Percentiles rank a stretch among this genome's conserved stretches.
Evolutionary conservation across 1,140 invertebrate species (phyloP).

Genomic region (Choristoneura fumiferana): DNA sequence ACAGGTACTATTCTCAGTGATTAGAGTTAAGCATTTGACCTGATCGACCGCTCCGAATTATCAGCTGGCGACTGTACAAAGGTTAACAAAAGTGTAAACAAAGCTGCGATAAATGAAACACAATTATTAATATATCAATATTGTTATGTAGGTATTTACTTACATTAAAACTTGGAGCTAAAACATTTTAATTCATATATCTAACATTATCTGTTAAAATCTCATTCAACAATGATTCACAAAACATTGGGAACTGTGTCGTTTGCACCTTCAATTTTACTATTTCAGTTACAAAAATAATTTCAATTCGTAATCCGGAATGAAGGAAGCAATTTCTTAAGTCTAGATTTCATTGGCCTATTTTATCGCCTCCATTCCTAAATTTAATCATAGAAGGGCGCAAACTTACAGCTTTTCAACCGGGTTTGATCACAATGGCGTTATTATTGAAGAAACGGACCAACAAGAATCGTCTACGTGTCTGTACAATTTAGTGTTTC

Average conservation of each 20-base stretch:
- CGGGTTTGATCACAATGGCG: no score
- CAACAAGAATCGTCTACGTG: no score
- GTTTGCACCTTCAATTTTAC: conserved; percentile 31
- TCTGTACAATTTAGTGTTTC: no score
- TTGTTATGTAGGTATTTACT: conserved; percentile 56
- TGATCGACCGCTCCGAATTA: no score
- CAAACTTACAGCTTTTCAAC: no score
- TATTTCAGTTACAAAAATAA: conserved; percentile 71
- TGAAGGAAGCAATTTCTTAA: conserved; percentile 35
- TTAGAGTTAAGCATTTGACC: no score
- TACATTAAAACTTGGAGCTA: conserved; percentile 70
- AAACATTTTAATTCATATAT: conserved; percentile 69
- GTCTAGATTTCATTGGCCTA: conserved; percentile 24
- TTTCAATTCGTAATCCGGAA: conserved; percentile 44
- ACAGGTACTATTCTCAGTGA: no score
- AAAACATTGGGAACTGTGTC: conserved; percentile 33
- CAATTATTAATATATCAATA: conserved; percentile 22
- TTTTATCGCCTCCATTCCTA: conserved; percentile 11
- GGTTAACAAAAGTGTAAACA: no score
- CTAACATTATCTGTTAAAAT: conserved; percentile 63
- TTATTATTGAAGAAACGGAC: no score
- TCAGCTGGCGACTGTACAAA: no score
- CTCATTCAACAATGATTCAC: conserved; percentile 54
- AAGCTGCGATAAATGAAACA: background rate
- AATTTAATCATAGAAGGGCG: background rate